Base-by-base conservation (phyloP, 1,140 invertebrate species). In the Musca vetustissima region DNA sequence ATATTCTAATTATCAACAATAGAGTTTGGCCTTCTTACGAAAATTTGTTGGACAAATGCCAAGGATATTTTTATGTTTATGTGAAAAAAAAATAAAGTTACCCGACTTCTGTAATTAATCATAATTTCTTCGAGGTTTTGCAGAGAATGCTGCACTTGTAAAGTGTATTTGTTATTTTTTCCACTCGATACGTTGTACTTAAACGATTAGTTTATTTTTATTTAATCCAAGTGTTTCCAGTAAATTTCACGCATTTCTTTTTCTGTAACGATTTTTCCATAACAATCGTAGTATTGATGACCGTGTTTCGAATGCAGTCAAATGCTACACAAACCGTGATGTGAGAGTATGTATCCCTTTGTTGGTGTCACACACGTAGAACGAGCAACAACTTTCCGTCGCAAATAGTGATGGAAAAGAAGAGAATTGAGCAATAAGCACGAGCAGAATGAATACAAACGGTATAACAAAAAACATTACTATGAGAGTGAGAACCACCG, bases 231-330 rank as follows among this genome's bases (percentile, higher is more conserved):
- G 36, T 1, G 4, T 43, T 43, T 6, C 11, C 36, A 43, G 7
- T 43, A 11, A 43, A 43, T 24, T 57, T 55, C 19, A 55, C 22
- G 11, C 19, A 61, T 61, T 36, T 61, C 22, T 61, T 17, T 61
- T 61, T 19, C 57, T 61, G 6, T 61, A 61, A 61, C 57, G 57
- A 61, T 61, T 61, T 61, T 61, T 61, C 57, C 57, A 24, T 59
- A 28, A 43, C 36, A 61, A 61, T 61, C 36, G 57, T 43, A 43
- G 36, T 43, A 43, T 43, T 43, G 36, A 11, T 43, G 36, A 13
- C 36, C 11, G 36, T 43, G 4, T 43, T 43, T 13, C 36, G 36
- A 43, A 43, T 43, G 36, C 36, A 43, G 11, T 43, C 6, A 43
- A 43, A 43, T 9, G 36, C 4, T 7, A 43, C 11, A 13, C 36